Evolutionary conservation across 2,113 vertebrate species (phyloP), one percentile per base, ranked within the genome.

Genomic region (Oxyruncus cristatus): DNA sequence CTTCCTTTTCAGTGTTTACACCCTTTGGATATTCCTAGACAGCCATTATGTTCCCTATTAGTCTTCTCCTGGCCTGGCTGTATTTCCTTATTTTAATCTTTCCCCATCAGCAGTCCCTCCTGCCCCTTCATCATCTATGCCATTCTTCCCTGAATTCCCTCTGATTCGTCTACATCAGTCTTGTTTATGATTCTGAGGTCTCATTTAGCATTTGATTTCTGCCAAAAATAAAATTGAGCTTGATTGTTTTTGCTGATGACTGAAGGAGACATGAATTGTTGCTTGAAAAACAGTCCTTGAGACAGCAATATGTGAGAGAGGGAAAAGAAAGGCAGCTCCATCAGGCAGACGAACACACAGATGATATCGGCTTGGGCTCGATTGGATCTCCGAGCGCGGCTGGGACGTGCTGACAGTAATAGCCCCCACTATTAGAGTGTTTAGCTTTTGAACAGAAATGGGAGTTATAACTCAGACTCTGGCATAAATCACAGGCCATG

Each of bases 161-260:
- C 78, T 88, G 68, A 94, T 97, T 96, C 65, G 89, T 85, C 91
- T 80, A 14, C 92, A 90, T 97, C 89, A 53, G 79, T 95, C 91
- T 95, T 95, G 87, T 96, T 97, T 97, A 96, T 88, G 95, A 94
- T 95, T 85, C 91, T 1, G 3, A 88, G 93, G 96, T 93, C 96
- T 97, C 94, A 96, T 97, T 96, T 95, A 96, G 85, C 84, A 79
- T 97, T 97, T 88, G 88, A 96, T 97, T 97, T 93, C 96, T 95
- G 92, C 94, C 93, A 94, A 89, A 95, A 96, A 88, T 89, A 93
- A 95, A 95, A 93, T 87, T 20, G 83, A 87, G 83, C 88, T 72
- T 95, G 97, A 96, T 97, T 95, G 96, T 96, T 97, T 97, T 96
- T 74, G 47, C 92, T 94, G 96, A 94, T 78, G 90, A 95, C 92